Conservation (phyloP, 2,888 invertebrate genomes). For the Drosophila pseudotakahashii region DNA sequence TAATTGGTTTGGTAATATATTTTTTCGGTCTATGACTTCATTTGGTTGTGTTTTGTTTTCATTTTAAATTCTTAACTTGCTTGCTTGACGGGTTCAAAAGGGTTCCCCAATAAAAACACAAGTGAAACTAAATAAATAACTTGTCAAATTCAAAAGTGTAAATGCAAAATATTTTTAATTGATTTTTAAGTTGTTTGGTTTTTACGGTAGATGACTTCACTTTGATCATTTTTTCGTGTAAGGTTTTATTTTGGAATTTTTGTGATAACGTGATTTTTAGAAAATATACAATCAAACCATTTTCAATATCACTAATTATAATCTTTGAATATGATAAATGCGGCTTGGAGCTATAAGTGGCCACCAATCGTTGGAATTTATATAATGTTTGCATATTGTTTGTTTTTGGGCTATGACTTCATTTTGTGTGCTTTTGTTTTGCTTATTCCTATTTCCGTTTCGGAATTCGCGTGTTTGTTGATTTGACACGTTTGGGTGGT, state of each 20-base stretch:
- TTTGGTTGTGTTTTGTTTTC: conserved; percentile 32
- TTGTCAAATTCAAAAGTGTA: neutral
- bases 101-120: conserved; percentile 9
- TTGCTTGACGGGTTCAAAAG: conserved; percentile 62
- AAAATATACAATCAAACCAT: neutral
- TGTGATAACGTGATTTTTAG: neutral
- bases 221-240: conserved; percentile 2
- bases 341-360: neutral
- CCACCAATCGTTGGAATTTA: conserved; percentile 1
- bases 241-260: neutral
- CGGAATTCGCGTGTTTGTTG: conserved; percentile 36
- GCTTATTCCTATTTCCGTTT: conserved; percentile 20
- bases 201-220: conserved; percentile 34
- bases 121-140: neutral
- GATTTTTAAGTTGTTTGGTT: neutral
- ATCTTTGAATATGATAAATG: conserved; percentile 4
- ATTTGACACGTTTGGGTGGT: conserved; percentile 68
- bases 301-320: neutral
- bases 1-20: conserved; percentile 29
- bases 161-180: neutral
- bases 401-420: conserved; percentile 61
- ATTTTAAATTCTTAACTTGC: conserved; percentile 25
- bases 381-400: conserved; percentile 10
- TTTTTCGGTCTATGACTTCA: conserved; percentile 32
- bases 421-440: conserved; percentile 34